These are phyloP conservation scores for Sphaerophoria rueppellii DNA, from an alignment of 2,888 invertebrate genomes.

Conservation along the genomic window DNA sequence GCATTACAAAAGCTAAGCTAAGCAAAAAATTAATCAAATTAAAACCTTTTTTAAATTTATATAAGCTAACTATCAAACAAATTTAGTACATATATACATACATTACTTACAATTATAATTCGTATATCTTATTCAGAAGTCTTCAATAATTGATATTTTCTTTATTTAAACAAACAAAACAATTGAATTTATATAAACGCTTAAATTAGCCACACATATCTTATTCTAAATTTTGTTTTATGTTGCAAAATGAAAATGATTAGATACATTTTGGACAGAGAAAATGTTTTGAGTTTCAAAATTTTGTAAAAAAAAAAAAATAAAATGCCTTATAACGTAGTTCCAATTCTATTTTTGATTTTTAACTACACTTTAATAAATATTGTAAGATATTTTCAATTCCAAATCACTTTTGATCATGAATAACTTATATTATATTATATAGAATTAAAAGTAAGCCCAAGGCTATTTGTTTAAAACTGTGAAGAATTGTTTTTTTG, in stretches of 20 bases:
- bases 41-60: constrained; percentile 32
- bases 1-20: constrained; percentile 25
- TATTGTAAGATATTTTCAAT: constrained; percentile 27
- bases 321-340: constrained; percentile 53
- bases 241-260: not conserved
- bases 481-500: constrained; percentile 18
- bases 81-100: constrained; percentile 1
- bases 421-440: constrained; percentile 7
- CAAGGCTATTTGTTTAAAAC: constrained; percentile 14
- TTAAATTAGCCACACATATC: constrained; percentile 54
- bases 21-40: constrained; percentile 30
- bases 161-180: constrained; percentile 2
- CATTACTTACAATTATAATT: not conserved
- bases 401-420: constrained; percentile 33
- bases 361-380: constrained; percentile 27
- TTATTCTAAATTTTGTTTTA: not conserved
- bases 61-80: constrained; percentile 18
- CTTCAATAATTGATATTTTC: constrained; percentile 17
- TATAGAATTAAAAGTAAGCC: constrained; percentile 12
- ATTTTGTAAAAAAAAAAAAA: not conserved
- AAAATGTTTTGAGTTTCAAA: constrained; percentile 20
- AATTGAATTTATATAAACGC: not conserved
- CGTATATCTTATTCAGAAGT: constrained; percentile 36
- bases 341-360: constrained; percentile 22
- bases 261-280: not conserved